Evolutionary conservation across 2,113 vertebrate species (phyloP), one percentile per base, ranked within the genome.

Genomic region (Panthera uncia): DNA sequence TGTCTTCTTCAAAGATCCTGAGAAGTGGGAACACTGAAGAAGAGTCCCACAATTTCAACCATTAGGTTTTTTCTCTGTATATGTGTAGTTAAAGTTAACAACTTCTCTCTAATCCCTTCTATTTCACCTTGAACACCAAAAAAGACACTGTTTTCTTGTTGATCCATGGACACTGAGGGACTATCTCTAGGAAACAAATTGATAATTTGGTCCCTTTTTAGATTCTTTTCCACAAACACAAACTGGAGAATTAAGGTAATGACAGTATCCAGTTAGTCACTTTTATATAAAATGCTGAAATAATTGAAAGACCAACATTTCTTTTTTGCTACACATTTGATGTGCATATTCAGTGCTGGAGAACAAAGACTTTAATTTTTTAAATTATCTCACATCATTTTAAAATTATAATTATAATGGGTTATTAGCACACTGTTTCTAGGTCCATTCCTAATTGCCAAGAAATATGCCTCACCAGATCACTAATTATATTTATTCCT

Each of bases 401-500:
- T 25, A 94, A 96, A 79, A 41, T 80, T 92, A 80, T 57, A 88
- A 82, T 94, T 88, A 76, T 65, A 92, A 79, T 94, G 87, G 33
- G 84, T 78, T 83, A 78, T 95, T 88, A 93, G 89, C 15, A 16
- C 33, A 94, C 29, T 68, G 2, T 97, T 97, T 96, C 16, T 92
- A 97, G 48, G 29, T 88, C 33, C 11, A 50, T 97, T 95, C 66
- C 65, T 89, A 96, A 93, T 84, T 57, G 41, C 33, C 74, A 96
- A 89, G 38, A 88, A 93, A 86, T 94, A 48, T 88, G 36, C 85
- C n/a, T 93, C 69, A 86, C 92, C 52, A 94, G 14, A 33, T 97
- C 45, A 97, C 38, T 96, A 90, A 88, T 88, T 96, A 87, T 87
- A 90, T 85, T 93, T 96, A 68, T 83, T 96, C 7, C 16, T 91